Evolutionary conservation across 2,113 vertebrate genomes (phyloP).

Genomic region (Epinephelus fuscoguttatus): DNA sequence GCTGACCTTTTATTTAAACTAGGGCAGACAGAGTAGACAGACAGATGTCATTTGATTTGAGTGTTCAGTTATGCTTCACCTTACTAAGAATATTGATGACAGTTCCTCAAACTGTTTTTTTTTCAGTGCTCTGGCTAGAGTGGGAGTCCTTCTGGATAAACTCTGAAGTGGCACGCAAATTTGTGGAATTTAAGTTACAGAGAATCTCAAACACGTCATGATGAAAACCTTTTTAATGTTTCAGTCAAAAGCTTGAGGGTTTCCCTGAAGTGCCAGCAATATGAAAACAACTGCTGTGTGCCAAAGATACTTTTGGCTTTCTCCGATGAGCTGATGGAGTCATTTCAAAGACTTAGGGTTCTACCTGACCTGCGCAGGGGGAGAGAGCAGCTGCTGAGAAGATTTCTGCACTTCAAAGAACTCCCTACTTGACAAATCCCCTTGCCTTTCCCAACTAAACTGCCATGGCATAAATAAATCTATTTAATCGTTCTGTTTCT

Average conservation of each 20-base stretch:
- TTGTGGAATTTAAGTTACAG: constrained; percentile 66
- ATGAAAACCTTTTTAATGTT: constrained; percentile 68
- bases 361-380: constrained; percentile 66
- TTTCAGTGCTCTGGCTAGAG: constrained; percentile 16
- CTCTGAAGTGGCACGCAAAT: constrained; percentile 56
- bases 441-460: constrained; percentile 62
- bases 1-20: background rate
- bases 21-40: background rate
- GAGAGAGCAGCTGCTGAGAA: constrained; percentile 76
- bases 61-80: constrained; percentile 10
- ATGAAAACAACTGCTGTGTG: constrained; percentile 65
- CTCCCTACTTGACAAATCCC: constrained; percentile 69
- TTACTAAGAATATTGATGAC: constrained; percentile 37
- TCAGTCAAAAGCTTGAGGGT: constrained; percentile 66
- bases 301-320: constrained; percentile 79
- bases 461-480: constrained; percentile 73
- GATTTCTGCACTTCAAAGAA: constrained; percentile 76
- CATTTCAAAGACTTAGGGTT: constrained; percentile 72
- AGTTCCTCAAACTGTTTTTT: constrained; percentile 36
- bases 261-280: constrained; percentile 62
- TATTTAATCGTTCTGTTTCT: constrained; percentile 74
- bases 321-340: constrained; percentile 64
- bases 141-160: constrained; percentile 32
- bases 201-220: constrained; percentile 55
- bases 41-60: constrained; percentile 28